Evolutionary conservation across 2,888 invertebrate genomes (phyloP).

Genomic region (Sepiola atlantica): DNA sequence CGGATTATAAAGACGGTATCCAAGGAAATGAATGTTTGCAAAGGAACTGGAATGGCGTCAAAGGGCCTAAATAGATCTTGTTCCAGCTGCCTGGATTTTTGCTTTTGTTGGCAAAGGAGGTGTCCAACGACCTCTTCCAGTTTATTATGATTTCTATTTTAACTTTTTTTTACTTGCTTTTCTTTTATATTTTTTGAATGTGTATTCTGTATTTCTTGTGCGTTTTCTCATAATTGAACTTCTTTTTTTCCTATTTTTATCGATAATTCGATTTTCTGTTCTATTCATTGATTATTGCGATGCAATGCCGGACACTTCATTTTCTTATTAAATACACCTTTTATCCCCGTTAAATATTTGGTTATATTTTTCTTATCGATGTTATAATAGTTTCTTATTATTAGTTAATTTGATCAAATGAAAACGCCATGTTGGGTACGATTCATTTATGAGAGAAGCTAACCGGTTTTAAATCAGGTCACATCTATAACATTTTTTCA

Average conservation of each 20-base stretch:
- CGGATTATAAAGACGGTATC: not conserved
- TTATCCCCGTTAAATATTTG: too few species aligned
- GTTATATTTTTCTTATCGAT: not conserved
- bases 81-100: slow-evolving; percentile 32
- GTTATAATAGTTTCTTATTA: too few species aligned
- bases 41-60: not conserved
- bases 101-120: not conserved
- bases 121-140: not conserved
- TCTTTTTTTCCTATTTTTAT: not conserved
- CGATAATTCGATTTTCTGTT: not conserved
- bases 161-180: not conserved
- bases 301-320: not conserved
- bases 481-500: too few species aligned
- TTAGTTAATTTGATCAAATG: too few species aligned
- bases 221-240: not conserved
- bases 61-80: not conserved
- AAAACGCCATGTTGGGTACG: too few species aligned
- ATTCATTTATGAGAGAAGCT: too few species aligned
- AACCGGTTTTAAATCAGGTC: too few species aligned
- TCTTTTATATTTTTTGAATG: not conserved
- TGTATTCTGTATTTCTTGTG: not conserved
- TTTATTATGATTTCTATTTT: not conserved
- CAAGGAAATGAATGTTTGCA: not conserved
- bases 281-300: not conserved
- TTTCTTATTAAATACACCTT: not conserved